These are phyloP conservation scores for Apis cerana DNA, from an alignment of 1,140 invertebrate species.

Conservation along the genomic window DNA sequence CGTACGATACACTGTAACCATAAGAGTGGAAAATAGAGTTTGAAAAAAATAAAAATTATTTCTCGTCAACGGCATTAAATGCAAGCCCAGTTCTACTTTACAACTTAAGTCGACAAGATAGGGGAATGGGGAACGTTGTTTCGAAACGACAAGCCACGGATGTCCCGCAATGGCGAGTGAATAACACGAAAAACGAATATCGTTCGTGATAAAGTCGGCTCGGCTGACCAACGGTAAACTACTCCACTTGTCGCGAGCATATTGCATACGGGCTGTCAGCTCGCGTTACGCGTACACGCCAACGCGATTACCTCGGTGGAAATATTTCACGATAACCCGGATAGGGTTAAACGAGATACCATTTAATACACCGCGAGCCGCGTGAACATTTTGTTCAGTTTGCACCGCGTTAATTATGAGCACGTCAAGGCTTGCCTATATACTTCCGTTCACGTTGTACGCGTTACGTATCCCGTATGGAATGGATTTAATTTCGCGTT, in stretches of 20 bases:
- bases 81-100: too few relatives aligned
- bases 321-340: constrained; percentile 36
- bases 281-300: constrained; percentile 19
- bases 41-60: too few relatives aligned
- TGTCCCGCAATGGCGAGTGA: neutral
- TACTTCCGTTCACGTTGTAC: neutral
- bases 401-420: constrained; percentile 6
- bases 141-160: neutral
- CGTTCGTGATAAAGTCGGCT: neutral
- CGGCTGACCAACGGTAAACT: constrained; percentile 24
- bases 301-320: constrained; percentile 13
- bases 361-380: constrained; percentile 7
- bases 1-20: too few relatives aligned
- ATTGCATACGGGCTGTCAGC: neutral
- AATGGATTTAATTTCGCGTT: neutral
- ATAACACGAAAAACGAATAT: constrained; percentile 24
- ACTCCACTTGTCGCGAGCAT: neutral
- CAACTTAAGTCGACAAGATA: too few relatives aligned
- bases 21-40: too few relatives aligned
- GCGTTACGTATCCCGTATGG: neutral
- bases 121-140: neutral
- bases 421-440: neutral
- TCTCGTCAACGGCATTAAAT: too few relatives aligned
- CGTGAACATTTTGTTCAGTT: constrained; percentile 17
- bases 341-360: constrained; percentile 6